A percentile compares a stretch with the other conserved stretches of the same genome.
These are phyloP conservation scores for Meiosimyza platycephala DNA, from an alignment of 2,888 invertebrate genomes.

Conservation along the genomic window DNA sequence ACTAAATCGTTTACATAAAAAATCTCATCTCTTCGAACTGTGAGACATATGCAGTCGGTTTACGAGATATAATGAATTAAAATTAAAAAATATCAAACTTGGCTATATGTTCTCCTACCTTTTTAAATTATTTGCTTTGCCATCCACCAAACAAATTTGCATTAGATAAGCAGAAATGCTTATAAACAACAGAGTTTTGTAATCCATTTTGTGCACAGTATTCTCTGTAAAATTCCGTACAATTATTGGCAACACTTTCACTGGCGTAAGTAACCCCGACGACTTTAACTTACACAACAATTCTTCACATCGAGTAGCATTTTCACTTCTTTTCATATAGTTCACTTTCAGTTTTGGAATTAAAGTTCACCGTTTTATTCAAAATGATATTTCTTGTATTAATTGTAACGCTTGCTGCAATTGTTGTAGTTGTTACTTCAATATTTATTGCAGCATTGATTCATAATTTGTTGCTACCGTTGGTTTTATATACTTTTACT, in stretches of 20 bases:
- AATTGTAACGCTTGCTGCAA: background rate
- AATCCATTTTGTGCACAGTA: slow-evolving; percentile 17
- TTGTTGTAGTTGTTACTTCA: background rate
- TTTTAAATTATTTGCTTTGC: background rate
- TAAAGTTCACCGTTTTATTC: too few species aligned
- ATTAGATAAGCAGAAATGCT: background rate
- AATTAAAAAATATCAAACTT: background rate
- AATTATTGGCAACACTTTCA: background rate
- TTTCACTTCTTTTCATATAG: background rate
- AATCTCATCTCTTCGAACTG: too few species aligned
- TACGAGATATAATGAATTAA: too few species aligned
- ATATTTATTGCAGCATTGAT: slow-evolving; percentile 35
- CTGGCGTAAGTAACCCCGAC: background rate
- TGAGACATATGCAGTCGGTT: too few species aligned
- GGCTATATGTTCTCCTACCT: background rate
- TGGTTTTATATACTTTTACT: slow-evolving; percentile 40
- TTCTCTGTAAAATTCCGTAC: slow-evolving; percentile 35
- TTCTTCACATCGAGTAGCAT: slow-evolving; percentile 21
- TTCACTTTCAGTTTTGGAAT: too few species aligned
- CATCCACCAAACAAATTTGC: background rate
- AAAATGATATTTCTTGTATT: background rate
- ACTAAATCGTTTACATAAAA: too few species aligned
- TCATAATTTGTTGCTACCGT: slow-evolving; percentile 20
- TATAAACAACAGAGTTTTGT: background rate
- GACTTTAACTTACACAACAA: slow-evolving; percentile 44